Conservation (phyloP, 2,888 invertebrate genomes). For the Auanema sp. region DNA sequence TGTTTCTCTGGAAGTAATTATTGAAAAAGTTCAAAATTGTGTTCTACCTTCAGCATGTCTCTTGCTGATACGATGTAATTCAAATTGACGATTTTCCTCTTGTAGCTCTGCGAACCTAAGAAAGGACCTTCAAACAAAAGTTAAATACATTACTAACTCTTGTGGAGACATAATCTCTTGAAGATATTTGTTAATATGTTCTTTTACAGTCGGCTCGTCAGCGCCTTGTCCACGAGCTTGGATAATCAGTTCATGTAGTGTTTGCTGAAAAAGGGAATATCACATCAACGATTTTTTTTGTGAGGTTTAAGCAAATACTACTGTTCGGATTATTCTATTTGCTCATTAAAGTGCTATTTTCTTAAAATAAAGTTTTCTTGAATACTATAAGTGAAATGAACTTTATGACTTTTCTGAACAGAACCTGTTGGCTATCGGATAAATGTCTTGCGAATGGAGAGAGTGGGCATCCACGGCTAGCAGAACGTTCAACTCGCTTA, state of each 20-base stretch:
- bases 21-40: background rate
- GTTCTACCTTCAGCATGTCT: slow-evolving; percentile 10
- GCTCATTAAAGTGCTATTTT: no score
- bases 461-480: slow-evolving; percentile 17
- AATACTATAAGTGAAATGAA: background rate
- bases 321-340: background rate
- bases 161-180: slow-evolving; percentile 27
- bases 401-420: background rate
- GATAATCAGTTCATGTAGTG: slow-evolving; percentile 33
- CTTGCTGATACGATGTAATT: slow-evolving; percentile 18
- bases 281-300: background rate
- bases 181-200: slow-evolving; percentile 32
- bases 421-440: slow-evolving; percentile 24
- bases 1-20: slow-evolving; percentile 18
- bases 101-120: slow-evolving; percentile 20
- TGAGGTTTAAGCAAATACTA: background rate
- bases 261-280: slow-evolving; percentile 24
- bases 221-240: slow-evolving; percentile 36
- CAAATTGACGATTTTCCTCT: slow-evolving; percentile 29
- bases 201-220: slow-evolving; percentile 23
- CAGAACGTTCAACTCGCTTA: background rate
- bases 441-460: slow-evolving; percentile 29
- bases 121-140: background rate
- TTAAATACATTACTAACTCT: slow-evolving; percentile 11
- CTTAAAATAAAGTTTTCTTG: background rate